Evolutionary conservation across 92 coral and sea anemone species (phyloP).

Genomic region (Pocillopora meandrina): DNA sequence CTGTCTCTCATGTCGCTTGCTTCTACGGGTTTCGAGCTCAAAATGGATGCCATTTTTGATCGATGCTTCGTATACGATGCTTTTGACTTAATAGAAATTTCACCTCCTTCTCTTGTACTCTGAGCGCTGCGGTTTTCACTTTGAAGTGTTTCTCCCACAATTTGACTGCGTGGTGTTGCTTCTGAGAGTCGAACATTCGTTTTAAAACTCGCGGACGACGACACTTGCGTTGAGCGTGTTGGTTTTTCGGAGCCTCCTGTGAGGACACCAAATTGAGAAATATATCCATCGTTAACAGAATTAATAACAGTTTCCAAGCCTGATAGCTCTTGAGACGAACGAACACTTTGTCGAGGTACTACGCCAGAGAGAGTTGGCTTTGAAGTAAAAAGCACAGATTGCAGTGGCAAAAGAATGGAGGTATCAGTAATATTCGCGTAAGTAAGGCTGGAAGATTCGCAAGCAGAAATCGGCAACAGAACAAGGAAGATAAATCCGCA

Average conservation of each 20-base stretch:
- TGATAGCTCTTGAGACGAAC: conserved; percentile 8
- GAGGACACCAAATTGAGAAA: conserved; percentile 36
- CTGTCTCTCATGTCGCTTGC: conserved; percentile 4
- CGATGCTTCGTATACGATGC: not conserved
- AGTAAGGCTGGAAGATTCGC: conserved; percentile 16
- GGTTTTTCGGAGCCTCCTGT: conserved; percentile 11
- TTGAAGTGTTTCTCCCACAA: conserved; percentile 14
- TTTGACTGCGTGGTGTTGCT: not conserved
- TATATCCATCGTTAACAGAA: conserved; percentile 32
- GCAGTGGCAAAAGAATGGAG: conserved; percentile 13
- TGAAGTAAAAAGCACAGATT: not conserved
- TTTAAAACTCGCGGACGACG: conserved; percentile 3
- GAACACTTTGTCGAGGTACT: conserved; percentile 19
- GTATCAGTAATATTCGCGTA: conserved; percentile 7
- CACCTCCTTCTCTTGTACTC: conserved; percentile 1
- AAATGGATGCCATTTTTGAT: not conserved
- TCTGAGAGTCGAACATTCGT: not conserved
- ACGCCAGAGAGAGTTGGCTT: conserved; percentile 17
- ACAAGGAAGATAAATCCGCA: not conserved
- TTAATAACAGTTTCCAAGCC: conserved; percentile 2
- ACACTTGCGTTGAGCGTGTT: not conserved
- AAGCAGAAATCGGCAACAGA: not conserved
- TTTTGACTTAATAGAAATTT: not conserved
- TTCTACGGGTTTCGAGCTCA: not conserved
- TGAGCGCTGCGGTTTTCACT: conserved; percentile 33